Conservation (phyloP, 2,888 invertebrate genomes). For the Cephus pulcher region DNA sequence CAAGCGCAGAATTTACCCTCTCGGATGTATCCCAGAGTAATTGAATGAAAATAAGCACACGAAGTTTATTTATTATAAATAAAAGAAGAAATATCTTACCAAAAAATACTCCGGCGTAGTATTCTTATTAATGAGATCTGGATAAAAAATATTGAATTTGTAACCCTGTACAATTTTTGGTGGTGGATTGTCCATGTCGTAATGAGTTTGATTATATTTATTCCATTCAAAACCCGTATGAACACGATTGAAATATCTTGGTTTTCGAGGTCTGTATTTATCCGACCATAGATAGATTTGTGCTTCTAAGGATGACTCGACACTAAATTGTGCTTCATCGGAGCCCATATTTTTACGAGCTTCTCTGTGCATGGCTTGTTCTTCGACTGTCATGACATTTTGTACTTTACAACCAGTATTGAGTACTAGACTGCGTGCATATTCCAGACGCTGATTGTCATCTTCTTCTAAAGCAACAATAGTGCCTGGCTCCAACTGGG, state of each 20-base stretch:
- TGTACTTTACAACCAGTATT: constrained; percentile 73
- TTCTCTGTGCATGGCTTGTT: constrained; percentile 77
- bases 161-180: constrained; percentile 99
- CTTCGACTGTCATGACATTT: constrained; percentile 70
- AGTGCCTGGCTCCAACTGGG: constrained; percentile 80
- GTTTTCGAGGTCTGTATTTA: constrained; percentile 97
- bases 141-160: constrained; percentile 99
- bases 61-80: constrained; percentile 18
- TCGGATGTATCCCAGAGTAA: too few species aligned
- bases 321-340: constrained; percentile 93
- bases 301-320: constrained; percentile 86
- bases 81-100: constrained; percentile 67
- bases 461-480: constrained; percentile 81
- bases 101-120: constrained; percentile 94
- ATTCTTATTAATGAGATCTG: constrained; percentile 95
- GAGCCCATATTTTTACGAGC: constrained; percentile 86
- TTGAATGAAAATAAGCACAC: neutral
- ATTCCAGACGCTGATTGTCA: constrained; percentile 80
- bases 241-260: constrained; percentile 96
- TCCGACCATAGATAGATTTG: constrained; percentile 96
- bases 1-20: too few species aligned
- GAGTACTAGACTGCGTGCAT: constrained; percentile 76
- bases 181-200: constrained; percentile 99
- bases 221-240: constrained; percentile 99
- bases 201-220: constrained; percentile 99